Evolutionary conservation across 2,113 vertebrate genomes (phyloP).

Genomic region (Isurus oxyrinchus): DNA sequence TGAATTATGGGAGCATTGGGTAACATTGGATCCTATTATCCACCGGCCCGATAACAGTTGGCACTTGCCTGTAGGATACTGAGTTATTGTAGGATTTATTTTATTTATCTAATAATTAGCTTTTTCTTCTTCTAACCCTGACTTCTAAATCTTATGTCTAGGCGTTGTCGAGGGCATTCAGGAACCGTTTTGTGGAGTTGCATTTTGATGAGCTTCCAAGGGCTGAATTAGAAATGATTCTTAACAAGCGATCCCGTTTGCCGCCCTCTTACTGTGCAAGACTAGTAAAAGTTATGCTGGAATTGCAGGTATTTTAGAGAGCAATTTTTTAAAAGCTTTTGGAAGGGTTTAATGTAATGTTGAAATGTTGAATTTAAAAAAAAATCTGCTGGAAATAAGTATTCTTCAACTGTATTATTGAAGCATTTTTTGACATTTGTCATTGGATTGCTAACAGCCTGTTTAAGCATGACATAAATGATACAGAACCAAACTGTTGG

Average conservation of each 20-base stretch:
- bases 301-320: constrained; percentile 74
- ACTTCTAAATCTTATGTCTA: constrained; percentile 43
- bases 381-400: background rate
- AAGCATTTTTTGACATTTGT: background rate
- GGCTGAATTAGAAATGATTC: constrained; percentile 80
- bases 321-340: background rate
- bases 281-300: constrained; percentile 88
- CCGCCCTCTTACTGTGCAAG: constrained; percentile 88
- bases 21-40: background rate
- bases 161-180: constrained; percentile 91
- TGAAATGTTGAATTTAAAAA: background rate
- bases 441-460: background rate
- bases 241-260: constrained; percentile 82
- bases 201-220: constrained; percentile 93
- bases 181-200: constrained; percentile 92
- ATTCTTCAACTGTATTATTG: background rate
- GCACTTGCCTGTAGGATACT: background rate
- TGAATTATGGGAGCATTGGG: background rate
- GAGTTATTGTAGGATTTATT: background rate
- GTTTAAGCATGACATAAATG: background rate
- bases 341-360: background rate
- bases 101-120: background rate
- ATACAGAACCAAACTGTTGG: too few relatives aligned
- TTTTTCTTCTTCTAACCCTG: background rate
- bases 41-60: background rate